Evolutionary conservation across 2,797 vertebrate genomes (phyloP), one percentile per base, ranked within the genome.

Genomic region (Peromyscus eremicus): DNA sequence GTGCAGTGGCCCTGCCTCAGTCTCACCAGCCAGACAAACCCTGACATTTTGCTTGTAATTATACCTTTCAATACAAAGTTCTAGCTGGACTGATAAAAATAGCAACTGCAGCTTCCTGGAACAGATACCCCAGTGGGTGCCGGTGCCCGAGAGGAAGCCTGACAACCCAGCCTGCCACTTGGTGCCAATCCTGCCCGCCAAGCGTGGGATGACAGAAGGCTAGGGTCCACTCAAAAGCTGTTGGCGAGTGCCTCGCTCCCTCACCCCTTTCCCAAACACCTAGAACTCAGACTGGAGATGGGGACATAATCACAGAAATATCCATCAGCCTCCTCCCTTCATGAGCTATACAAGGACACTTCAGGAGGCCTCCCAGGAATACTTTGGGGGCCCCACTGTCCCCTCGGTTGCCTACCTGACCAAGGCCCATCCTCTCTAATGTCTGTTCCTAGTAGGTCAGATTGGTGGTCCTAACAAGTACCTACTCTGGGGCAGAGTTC

Each of bases 11-110:
- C 62, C 64, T 14, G 52, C 73, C 21, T 80, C 13, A 9, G 68
- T 68, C 60, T 79, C 83, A 32, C n/a, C 19, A 29, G 37, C 62
- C 70, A 60, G 81, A n/a, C 80, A 79, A 97, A 96, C 92, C 98
- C 14, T 75, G 89, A 98, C 96, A 95, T 96, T 96, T 94, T 60
- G 71, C 92, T 95, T 55, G 0, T 98, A 98, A 98, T 96, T 98
- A 96, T 43, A 46, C 75, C 73, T 95, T 98, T 85, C 91, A 94
- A 91, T 93, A 94, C 97, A 97, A 96, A 96, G 94, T 82, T 95
- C 95, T 97, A 64, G 97, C 92, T 77, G 94, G 87, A 95, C 85
- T n/a, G 89, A 94, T 95, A 97, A 97, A 98, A 98, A 97, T 81
- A 98, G 95, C 91, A 97, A 62, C 91, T 64, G 93, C 89, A 88